Evolutionary conservation across 35 echinoderm and acorn worm species (phyloP).

Genomic region (Amphiura filiformis): DNA sequence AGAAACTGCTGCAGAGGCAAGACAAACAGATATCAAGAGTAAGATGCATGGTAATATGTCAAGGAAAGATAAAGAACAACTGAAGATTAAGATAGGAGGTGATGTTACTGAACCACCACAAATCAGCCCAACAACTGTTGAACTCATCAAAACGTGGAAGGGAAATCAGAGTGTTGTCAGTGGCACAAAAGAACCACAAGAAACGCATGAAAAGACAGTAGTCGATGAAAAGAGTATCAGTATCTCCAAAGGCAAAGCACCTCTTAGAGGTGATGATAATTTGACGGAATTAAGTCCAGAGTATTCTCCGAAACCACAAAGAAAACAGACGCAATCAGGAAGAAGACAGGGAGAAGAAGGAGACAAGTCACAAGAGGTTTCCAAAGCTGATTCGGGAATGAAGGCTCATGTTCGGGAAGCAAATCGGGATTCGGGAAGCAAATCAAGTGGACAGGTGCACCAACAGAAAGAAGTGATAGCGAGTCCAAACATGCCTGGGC

Average conservation of each 20-base stretch:
- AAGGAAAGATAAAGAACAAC: not conserved
- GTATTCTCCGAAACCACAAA: slow-evolving; percentile 4
- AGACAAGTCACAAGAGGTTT: too few species aligned
- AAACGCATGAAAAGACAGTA: not conserved
- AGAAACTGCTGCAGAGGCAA: too few species aligned
- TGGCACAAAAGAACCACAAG: not conserved
- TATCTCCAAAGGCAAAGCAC: not conserved
- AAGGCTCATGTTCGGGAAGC: too few species aligned
- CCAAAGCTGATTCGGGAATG: too few species aligned
- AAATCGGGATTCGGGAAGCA: too few species aligned
- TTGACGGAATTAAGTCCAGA: not conserved
- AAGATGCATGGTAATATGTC: too few species aligned
- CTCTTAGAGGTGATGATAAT: not conserved
- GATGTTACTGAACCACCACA: not conserved
- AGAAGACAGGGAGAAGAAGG: not conserved
- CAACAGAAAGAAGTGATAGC: too few species aligned
- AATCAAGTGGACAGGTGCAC: too few species aligned
- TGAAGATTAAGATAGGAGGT: not conserved
- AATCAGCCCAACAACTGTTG: not conserved
- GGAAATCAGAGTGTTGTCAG: not conserved
- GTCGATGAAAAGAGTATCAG: not conserved
- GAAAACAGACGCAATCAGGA: not conserved
- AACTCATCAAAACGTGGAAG: not conserved
- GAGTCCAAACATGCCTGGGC: too few species aligned
- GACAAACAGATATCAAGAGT: too few species aligned